Conservation (phyloP, 2,113 vertebrate genomes). For the Ellobius talpinus region DNA sequence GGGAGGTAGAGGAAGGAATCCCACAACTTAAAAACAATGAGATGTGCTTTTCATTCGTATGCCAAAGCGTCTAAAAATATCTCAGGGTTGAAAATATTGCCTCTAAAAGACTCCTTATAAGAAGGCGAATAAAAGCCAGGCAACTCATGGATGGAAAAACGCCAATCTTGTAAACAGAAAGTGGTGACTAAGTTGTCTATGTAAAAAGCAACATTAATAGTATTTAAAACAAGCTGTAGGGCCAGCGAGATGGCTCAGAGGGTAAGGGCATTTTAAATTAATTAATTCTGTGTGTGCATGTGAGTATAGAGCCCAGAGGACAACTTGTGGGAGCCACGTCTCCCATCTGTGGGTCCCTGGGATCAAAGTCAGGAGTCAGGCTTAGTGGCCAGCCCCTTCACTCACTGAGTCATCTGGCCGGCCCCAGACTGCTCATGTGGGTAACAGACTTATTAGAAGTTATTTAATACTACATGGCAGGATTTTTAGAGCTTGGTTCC, state of each 20-base stretch:
- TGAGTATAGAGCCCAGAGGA: background rate
- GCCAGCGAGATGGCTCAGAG: background rate
- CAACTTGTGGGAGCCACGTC: background rate
- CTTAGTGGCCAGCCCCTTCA: background rate
- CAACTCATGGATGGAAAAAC: background rate
- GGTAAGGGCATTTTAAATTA: background rate
- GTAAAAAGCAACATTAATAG: background rate
- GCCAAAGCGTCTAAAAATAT: background rate
- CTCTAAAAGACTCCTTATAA: background rate
- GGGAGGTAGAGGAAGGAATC: background rate
- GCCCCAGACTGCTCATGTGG: background rate
- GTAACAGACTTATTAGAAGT: background rate
- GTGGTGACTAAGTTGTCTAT: background rate
- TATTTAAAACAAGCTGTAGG: background rate
- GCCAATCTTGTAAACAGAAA: background rate
- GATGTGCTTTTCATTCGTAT: background rate
- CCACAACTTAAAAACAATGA: background rate
- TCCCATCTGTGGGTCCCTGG: background rate
- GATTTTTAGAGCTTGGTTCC: background rate
- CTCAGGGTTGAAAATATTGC: background rate
- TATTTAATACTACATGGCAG: background rate
- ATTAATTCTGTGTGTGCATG: background rate
- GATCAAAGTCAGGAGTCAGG: background rate
- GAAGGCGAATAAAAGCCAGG: background rate
- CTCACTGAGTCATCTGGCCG: background rate